Evolutionary conservation across 2,797 vertebrate species (phyloP).

Genomic region (Coccyzus lansbergi): DNA sequence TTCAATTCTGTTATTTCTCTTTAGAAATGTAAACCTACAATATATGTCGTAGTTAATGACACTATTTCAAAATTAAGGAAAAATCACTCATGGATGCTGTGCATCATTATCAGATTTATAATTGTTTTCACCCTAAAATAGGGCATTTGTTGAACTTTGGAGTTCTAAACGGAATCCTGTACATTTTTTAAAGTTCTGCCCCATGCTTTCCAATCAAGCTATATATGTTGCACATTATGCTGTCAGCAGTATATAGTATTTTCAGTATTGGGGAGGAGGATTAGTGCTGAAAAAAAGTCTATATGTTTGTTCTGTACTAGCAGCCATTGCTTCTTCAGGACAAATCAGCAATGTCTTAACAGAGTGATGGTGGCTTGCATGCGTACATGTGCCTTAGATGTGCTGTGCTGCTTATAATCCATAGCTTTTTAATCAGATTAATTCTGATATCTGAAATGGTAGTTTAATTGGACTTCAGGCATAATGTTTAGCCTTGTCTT

Average conservation of each 20-base stretch:
- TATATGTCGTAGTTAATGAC: conserved; percentile 83
- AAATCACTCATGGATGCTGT: conserved; percentile 83
- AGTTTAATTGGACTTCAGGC: conserved; percentile 70
- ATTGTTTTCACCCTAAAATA: conserved; percentile 87
- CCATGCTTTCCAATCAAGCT: conserved; percentile 76
- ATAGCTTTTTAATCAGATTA: conserved; percentile 72
- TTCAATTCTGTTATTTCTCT: conserved; percentile 84
- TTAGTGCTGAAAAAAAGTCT: conserved; percentile 65
- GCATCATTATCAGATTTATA: conserved; percentile 83
- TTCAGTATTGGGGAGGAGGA: conserved; percentile 70
- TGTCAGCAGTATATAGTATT: conserved; percentile 72
- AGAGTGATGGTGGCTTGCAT: conserved; percentile 76
- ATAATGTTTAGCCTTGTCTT: conserved; percentile 69
- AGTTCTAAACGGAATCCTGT: conserved; percentile 84
- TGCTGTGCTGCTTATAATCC: conserved; percentile 77
- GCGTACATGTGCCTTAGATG: conserved; percentile 81
- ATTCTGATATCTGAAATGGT: conserved; percentile 67
- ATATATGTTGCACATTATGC: conserved; percentile 74
- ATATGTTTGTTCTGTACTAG: conserved; percentile 67
- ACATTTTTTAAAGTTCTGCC: conserved; percentile 82
- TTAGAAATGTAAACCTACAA: conserved; percentile 85
- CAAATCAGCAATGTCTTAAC: conserved; percentile 63
- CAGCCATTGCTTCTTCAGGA: conserved; percentile 63
- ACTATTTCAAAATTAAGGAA: conserved; percentile 79
- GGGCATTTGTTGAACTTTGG: conserved; percentile 86